Evolutionary conservation across 2,888 invertebrate genomes (phyloP), one percentile per base, ranked within the genome.

Genomic region (Polyploca ridens): DNA sequence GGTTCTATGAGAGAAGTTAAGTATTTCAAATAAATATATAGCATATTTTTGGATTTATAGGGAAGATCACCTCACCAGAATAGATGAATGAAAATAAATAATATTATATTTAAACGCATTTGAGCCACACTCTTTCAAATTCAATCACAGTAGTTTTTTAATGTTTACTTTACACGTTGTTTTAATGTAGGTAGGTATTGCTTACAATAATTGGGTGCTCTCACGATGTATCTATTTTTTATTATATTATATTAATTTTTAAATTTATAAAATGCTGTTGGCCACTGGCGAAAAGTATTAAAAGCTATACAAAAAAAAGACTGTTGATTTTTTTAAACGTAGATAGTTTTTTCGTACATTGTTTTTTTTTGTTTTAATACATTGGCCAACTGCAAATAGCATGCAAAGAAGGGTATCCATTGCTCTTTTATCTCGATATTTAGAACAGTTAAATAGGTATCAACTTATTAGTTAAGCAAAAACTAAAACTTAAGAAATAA

Each of bases 181-280:
- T 69, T 69, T 67, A 70, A 72, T 46, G 62, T 80, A n/a, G 78
- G 78, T 83, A 82, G 81, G 83, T 80, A 79, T n/a, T n/a, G n/a
- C n/a, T n/a, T n/a, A n/a, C 14, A 67, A 73, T 81, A 81, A 78
- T 84, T 83, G 78, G 74, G 82, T 85, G 84, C 84, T 78, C 77
- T 78, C 75, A 78, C 73, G 76, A 79, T 77, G 71, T 66, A 67
- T 58, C 70, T 74, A 74, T 13, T 73, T 70, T 66, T 66, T 72
- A 66, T 68, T 7, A 10, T 72, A 66, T 68, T 7, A 10, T 54
- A 10, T 8, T 54, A 19, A 19, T n/a, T 19, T 8, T 46, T 14
- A 54, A 16, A 19, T 54, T 16, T 16, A 54, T 5, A 46, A 54
- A 8, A 16, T 19, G 16, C 16, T 54, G 49, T 8, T 16, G 46